These are phyloP conservation scores for Cricetomys ansorgei DNA, from an alignment of 2,113 vertebrate genomes.

Conservation along the genomic window DNA sequence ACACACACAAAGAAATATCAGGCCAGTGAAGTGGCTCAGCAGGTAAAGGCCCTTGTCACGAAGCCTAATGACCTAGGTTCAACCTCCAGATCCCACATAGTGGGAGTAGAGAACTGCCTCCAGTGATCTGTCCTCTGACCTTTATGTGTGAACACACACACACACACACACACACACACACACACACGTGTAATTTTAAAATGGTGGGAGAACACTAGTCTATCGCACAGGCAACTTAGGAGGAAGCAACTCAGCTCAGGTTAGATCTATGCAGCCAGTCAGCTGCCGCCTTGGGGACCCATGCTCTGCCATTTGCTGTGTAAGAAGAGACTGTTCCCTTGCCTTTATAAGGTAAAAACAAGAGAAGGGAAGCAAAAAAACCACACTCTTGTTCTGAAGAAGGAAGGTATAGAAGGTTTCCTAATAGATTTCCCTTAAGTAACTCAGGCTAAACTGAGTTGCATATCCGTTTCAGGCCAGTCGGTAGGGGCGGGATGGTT, in stretches of 20 bases:
- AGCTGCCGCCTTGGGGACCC: neutral
- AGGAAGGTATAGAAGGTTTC: neutral
- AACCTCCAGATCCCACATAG: too few species aligned
- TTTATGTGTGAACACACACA: too few species aligned
- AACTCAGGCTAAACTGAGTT: neutral
- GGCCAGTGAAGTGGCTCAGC: too few species aligned
- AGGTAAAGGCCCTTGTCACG: too few species aligned
- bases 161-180: too few species aligned
- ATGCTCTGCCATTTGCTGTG: neutral
- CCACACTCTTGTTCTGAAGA: conserved; percentile 9
- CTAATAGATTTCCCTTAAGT: neutral
- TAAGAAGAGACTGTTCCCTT: neutral
- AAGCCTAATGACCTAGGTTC: too few species aligned
- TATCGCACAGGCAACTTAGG: neutral
- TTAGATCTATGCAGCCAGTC: neutral
- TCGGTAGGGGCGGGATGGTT: neutral
- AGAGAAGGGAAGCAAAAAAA: neutral
- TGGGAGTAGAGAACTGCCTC: too few species aligned
- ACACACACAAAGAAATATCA: too few species aligned
- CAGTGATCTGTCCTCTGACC: too few species aligned
- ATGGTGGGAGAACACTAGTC: too few species aligned
- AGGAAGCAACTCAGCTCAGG: neutral
- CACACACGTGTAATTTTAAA: too few species aligned
- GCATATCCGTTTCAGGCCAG: neutral
- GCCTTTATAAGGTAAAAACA: neutral